Conservation (phyloP, 2,888 invertebrate genomes). For the Pandemis heparana region DNA sequence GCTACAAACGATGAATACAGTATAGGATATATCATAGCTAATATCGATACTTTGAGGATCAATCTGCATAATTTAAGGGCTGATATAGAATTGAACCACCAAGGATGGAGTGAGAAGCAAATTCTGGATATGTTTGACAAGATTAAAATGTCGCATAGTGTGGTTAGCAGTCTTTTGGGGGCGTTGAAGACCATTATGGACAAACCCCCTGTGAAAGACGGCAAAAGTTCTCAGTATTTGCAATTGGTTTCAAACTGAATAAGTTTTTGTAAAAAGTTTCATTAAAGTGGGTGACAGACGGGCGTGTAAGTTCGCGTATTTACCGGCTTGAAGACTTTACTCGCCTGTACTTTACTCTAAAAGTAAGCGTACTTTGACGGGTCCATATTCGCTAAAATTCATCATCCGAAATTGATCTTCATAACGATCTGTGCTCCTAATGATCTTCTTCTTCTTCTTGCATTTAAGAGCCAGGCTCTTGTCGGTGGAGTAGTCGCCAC, state of each 20-base stretch:
- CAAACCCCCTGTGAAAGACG: neutral
- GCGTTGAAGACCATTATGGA: conserved; percentile 45
- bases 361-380: too few relatives aligned
- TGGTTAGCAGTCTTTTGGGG: conserved; percentile 50
- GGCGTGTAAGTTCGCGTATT: too few relatives aligned
- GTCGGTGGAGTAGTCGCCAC: too few relatives aligned
- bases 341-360: too few relatives aligned
- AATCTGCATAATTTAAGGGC: conserved; percentile 55
- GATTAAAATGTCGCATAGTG: conserved; percentile 52
- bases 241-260: neutral
- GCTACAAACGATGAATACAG: conserved; percentile 50
- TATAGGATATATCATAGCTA: conserved; percentile 63
- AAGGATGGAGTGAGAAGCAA: conserved; percentile 51
- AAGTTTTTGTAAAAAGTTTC: too few relatives aligned
- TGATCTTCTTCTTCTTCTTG: too few relatives aligned
- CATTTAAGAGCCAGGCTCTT: too few relatives aligned
- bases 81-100: conserved; percentile 51
- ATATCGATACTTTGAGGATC: conserved; percentile 58
- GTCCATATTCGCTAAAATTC: too few relatives aligned
- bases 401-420: too few relatives aligned
- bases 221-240: neutral
- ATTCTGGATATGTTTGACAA: conserved; percentile 59
- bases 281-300: too few relatives aligned
- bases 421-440: too few relatives aligned
- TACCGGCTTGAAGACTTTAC: too few relatives aligned